phyloP scores from a whole-genome alignment of 2,113 vertebrate species.

The Narcine bancroftii region DNA sequence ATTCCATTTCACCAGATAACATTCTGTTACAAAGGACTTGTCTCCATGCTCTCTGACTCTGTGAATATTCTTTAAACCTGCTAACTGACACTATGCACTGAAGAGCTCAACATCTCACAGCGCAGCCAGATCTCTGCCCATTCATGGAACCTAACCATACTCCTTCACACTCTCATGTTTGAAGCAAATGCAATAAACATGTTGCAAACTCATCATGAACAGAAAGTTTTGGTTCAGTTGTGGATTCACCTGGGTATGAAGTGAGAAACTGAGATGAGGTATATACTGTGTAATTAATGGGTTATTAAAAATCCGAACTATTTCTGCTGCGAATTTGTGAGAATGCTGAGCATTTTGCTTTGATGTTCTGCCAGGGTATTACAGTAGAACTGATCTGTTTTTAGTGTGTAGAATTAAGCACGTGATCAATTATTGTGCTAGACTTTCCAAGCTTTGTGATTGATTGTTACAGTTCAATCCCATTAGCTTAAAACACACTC shows the following conservation, averaged over 20 bases:
- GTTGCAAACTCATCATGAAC: neutral
- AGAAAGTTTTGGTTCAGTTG: neutral
- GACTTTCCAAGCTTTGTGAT: neutral
- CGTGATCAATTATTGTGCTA: conserved; percentile 28
- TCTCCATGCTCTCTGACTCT: too few species aligned
- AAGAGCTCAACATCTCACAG: too few species aligned
- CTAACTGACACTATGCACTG: too few species aligned
- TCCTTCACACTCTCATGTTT: neutral
- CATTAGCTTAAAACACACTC: conserved; percentile 6
- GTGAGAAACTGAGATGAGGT: neutral
- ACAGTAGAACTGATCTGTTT: neutral
- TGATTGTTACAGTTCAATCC: conserved; percentile 1
- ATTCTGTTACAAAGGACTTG: too few species aligned
- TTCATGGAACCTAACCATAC: too few species aligned
- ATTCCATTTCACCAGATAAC: too few species aligned
- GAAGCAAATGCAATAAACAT: neutral
- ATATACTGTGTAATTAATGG: neutral
- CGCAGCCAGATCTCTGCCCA: too few species aligned
- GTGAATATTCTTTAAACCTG: too few species aligned
- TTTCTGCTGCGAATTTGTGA: neutral
- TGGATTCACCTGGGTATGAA: too few species aligned
- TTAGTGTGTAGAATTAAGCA: conserved; percentile 27
- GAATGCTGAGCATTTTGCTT: neutral
- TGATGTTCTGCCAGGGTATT: neutral
- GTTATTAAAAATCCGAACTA: neutral